These are phyloP conservation scores for Drosophila putrida DNA, from an alignment of 2,888 invertebrate genomes.

Conservation along the genomic window DNA sequence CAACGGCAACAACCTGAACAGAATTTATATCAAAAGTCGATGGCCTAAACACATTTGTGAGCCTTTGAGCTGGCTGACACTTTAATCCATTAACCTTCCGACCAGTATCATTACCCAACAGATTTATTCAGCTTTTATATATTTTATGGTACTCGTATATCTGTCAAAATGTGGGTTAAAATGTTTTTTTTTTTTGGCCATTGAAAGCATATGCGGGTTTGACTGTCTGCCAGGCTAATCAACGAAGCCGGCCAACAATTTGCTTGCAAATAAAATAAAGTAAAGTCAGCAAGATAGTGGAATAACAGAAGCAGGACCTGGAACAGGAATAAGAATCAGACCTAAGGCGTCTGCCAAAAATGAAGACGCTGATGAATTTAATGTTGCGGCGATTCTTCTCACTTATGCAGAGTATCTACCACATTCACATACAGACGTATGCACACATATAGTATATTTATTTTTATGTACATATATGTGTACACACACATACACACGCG, in stretches of 20 bases:
- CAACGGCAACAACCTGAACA: background rate
- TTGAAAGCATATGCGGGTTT: slow-evolving; percentile 76
- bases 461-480: slow-evolving; percentile 4
- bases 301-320: slow-evolving; percentile 7
- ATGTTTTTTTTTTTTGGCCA: slow-evolving; percentile 66
- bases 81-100: slow-evolving; percentile 59
- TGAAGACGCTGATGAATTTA: slow-evolving; percentile 51
- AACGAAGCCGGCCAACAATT: slow-evolving; percentile 65
- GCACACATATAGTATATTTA: slow-evolving; percentile 11
- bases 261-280: slow-evolving; percentile 67
- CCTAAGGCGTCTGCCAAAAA: slow-evolving; percentile 50
- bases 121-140: slow-evolving; percentile 7
- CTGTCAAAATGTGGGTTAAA: slow-evolving; percentile 55
- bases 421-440: slow-evolving; percentile 47
- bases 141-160: slow-evolving; percentile 11
- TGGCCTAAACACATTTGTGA: background rate
- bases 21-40: background rate
- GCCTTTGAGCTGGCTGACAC: background rate
- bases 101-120: slow-evolving; percentile 43
- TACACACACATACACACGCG: slow-evolving; percentile 35
- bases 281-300: slow-evolving; percentile 25
- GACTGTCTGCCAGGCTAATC: slow-evolving; percentile 60
- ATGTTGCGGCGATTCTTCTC: slow-evolving; percentile 50
- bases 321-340: background rate
- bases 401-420: slow-evolving; percentile 61